Evolutionary conservation across 2,113 vertebrate genomes (phyloP).

Genomic region (Pogona vitticeps): DNA sequence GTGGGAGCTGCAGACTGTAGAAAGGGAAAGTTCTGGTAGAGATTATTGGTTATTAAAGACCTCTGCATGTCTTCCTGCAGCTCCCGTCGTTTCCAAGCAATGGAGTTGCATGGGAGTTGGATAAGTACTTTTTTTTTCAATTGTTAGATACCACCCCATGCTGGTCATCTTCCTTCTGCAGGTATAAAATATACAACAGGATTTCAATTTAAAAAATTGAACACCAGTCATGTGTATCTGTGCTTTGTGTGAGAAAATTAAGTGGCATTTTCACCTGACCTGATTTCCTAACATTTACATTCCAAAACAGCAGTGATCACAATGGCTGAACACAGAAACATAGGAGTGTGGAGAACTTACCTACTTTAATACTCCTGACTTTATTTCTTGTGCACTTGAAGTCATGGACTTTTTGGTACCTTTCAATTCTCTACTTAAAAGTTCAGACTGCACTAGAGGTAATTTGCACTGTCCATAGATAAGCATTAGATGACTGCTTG

Average conservation of each 20-base stretch:
- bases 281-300: fast-evolving
- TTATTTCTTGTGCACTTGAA: too few species aligned
- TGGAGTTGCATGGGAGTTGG: too few species aligned
- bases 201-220: not conserved
- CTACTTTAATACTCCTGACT: not conserved
- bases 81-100: too few species aligned
- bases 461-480: not conserved
- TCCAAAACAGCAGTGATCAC: not conserved
- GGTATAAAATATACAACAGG: too few species aligned
- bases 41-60: too few species aligned
- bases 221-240: not conserved
- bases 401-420: not conserved
- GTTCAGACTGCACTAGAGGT: not conserved
- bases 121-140: too few species aligned
- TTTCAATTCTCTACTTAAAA: too few species aligned
- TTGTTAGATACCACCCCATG: too few species aligned
- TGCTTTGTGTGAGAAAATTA: not conserved
- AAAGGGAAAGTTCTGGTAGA: too few species aligned
- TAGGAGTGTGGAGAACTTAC: not conserved
- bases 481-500: not conserved
- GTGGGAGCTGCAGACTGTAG: too few species aligned
- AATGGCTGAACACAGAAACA: not conserved
- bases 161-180: too few species aligned
- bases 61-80: too few species aligned
- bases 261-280: not conserved